Evolutionary conservation across 2,888 invertebrate genomes (phyloP), one percentile per base, ranked within the genome.

Genomic region (Portevinia maculata): DNA sequence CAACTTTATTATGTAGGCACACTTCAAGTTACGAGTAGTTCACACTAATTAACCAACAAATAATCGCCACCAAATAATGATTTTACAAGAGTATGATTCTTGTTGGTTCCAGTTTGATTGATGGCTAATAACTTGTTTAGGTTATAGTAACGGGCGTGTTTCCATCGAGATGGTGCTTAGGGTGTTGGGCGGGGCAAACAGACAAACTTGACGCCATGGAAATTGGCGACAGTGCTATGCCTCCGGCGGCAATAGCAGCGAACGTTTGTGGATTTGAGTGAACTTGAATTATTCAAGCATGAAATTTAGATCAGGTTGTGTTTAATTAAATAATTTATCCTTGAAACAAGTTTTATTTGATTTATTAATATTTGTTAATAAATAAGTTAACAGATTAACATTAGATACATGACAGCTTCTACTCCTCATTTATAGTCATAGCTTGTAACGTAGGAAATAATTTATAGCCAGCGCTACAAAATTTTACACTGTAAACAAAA

Each of bases 41-140:
- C 57, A 41, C 46, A 30, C 55, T 65, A 74, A 65, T 74, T 74
- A 48, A 57, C 48, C 50, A 48, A 41, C 55, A 50, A 74, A 50
- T 71, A 64, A 74, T 62, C 28, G 32, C 30, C 73, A 74, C 3
- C 19, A 11, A 44, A 19, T 5, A 44, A 57, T 57, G 21, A 32
- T 28, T 34, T 55, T 55, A 44, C 48, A 46, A 73, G 17, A 37
- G 9, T n/a, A 37, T 52, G 21, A 13, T 37, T 46, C 44, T 62
- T 46, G 37, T 44, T 53, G n/a, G 50, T 24, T 37, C 24, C 24
- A 30, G 15, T 32, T 64, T 64, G 64, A 74, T 74, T 74, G 57
- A 74, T 74, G 74, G 55, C 1, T 55, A 19, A 46, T 46, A 65
- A 46, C 28, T 62, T 59, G 44, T 30, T 52, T 62, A 62, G 52